Conservation (phyloP, 2,888 invertebrate species). For the Galeruca laticollis region DNA sequence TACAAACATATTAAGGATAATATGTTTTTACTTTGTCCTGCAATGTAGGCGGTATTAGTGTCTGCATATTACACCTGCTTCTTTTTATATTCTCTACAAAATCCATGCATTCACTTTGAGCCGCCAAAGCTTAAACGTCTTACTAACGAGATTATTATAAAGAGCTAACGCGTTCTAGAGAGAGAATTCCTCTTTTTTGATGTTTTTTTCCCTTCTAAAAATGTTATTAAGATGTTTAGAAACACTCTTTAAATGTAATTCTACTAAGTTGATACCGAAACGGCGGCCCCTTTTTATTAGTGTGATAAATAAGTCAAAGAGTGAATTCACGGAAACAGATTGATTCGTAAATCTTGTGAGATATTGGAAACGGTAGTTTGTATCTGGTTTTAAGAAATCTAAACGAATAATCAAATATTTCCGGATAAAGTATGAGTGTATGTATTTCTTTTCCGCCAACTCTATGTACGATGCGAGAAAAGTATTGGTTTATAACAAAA, state of each 20-base stretch:
- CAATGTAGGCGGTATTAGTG: not conserved
- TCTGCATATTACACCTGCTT: constrained; percentile 5
- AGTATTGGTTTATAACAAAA: no score
- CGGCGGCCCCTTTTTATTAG: no score
- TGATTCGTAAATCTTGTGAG: no score
- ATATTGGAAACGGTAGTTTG: no score
- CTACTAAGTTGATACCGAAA: not conserved
- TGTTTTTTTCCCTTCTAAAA: not conserved
- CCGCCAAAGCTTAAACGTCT: not conserved
- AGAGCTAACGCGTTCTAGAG: not conserved
- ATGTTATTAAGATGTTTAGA: not conserved
- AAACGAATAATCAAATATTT: no score
- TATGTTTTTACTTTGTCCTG: not conserved
- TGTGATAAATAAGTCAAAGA: not conserved
- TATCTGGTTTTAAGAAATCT: no score
- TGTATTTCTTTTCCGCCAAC: no score
- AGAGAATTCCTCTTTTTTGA: no score
- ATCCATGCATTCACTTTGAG: constrained; percentile 5
- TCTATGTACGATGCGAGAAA: no score
- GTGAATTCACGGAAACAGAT: not conserved
- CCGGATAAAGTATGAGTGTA: no score
- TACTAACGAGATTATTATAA: constrained; percentile 10
- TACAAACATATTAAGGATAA: not conserved
- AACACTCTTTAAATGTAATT: constrained; percentile 4
- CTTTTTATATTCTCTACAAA: not conserved